Conservation (phyloP, 2,113 vertebrate species). For the Phalacrocorax aristotelis region DNA sequence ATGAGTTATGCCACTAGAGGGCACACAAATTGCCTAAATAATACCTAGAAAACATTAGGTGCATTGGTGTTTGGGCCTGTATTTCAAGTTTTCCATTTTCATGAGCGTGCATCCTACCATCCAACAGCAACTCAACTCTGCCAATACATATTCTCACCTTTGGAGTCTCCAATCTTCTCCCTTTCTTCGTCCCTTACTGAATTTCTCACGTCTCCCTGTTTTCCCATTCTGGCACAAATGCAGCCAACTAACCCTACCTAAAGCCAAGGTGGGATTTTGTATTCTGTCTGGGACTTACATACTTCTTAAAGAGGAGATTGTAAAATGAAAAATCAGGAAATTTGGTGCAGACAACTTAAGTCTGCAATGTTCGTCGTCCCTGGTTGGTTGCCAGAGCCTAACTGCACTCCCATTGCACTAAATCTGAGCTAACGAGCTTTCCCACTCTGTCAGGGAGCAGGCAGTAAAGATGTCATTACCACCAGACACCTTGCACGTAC, state of each 20-base stretch:
- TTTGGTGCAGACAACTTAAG: background rate
- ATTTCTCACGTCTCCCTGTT: background rate
- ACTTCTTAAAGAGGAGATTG: background rate
- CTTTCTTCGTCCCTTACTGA: background rate
- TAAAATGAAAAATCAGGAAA: background rate
- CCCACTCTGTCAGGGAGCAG: background rate
- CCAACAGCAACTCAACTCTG: background rate
- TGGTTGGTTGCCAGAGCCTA: background rate
- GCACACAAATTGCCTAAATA: background rate
- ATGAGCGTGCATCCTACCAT: fast-evolving
- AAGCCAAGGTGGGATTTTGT: background rate
- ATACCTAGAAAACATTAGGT: background rate
- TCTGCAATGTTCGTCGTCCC: background rate
- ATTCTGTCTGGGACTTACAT: background rate
- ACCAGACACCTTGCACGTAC: background rate
- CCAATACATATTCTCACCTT: background rate
- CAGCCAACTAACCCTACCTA: background rate
- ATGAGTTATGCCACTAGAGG: background rate
- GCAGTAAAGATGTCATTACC: background rate
- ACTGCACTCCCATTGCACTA: background rate
- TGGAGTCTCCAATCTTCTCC: background rate
- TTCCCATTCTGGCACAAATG: background rate
- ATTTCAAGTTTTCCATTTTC: background rate
- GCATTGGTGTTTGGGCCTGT: background rate
- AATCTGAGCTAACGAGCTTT: background rate